A percentile compares a stretch with the other conserved stretches of the same genome.
phyloP scores from a whole-genome alignment of 37 sponge, comb jelly and placozoan species.

The Tethya wilhelma region DNA sequence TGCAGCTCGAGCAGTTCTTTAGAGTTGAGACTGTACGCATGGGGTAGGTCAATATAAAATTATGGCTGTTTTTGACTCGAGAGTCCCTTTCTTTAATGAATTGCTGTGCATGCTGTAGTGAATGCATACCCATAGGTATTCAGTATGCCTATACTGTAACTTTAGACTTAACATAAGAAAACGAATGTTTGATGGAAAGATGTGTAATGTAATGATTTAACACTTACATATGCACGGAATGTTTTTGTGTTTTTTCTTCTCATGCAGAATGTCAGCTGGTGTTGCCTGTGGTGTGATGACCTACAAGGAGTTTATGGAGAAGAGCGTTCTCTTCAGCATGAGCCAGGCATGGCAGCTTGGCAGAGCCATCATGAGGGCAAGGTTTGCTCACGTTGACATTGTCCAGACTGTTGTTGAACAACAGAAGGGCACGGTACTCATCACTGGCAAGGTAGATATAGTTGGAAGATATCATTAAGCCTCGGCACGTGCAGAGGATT shows the following conservation, averaged over 20 bases:
- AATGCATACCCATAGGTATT: too few species aligned
- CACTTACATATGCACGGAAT: too few species aligned
- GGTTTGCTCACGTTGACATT: conserved; percentile 19
- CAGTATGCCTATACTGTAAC: too few species aligned
- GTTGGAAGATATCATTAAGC: too few species aligned
- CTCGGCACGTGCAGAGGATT: too few species aligned
- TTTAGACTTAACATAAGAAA: too few species aligned
- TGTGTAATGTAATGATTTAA: too few species aligned
- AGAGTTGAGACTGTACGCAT: conserved; percentile 61
- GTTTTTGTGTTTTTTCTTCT: background rate
- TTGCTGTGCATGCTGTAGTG: too few species aligned
- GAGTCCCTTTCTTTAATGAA: too few species aligned
- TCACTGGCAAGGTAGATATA: conserved; percentile 80
- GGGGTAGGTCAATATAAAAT: too few species aligned
- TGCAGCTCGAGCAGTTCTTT: conserved; percentile 69
- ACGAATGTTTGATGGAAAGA: too few species aligned
- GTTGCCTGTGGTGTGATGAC: conserved; percentile 49
- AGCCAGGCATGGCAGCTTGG: conserved; percentile 80
- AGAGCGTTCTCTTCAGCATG: conserved; percentile 52
- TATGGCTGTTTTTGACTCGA: too few species aligned
- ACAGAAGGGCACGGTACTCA: conserved; percentile 59
- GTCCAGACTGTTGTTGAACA: conserved; percentile 44
- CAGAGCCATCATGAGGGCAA: conserved; percentile 66
- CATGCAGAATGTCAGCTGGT: conserved; percentile 58
- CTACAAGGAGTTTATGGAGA: conserved; percentile 38